These are phyloP conservation scores for Saturnia japonica DNA, from an alignment of 2,888 invertebrate genomes.

Conservation along the genomic window DNA sequence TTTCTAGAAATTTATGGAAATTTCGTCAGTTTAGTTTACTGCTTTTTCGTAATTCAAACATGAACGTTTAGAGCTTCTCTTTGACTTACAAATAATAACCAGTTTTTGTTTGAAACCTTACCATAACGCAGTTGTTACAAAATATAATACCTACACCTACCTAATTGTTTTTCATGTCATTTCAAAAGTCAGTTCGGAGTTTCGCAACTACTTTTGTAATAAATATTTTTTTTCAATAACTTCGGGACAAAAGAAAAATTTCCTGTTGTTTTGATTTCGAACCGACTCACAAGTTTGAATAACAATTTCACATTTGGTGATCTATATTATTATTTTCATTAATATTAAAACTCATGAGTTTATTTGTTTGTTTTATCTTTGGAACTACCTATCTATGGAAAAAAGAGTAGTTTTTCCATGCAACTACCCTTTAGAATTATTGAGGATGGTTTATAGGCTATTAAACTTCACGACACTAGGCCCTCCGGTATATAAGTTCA, in stretches of 20 bases:
- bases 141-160: too few species aligned
- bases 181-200: background rate
- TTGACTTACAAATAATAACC: constrained; percentile 5
- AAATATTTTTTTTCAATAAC: background rate
- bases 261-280: background rate
- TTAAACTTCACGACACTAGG: background rate
- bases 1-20: background rate
- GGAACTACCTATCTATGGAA: too few species aligned
- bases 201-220: background rate
- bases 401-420: too few species aligned
- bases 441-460: too few species aligned
- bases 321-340: background rate
- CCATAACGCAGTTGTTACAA: background rate
- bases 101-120: constrained; percentile 6
- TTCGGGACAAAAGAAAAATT: background rate
- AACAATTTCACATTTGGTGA: background rate
- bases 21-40: background rate
- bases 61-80: constrained; percentile 2
- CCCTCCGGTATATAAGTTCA: background rate
- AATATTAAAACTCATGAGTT: background rate
- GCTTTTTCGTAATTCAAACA: constrained; percentile 4
- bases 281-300: background rate
- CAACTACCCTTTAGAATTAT: too few species aligned
- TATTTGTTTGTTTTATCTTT: too few species aligned
- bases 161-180: constrained; percentile 5